Conservation (phyloP, 1,140 invertebrate genomes). For the Drosophila obscura region DNA sequence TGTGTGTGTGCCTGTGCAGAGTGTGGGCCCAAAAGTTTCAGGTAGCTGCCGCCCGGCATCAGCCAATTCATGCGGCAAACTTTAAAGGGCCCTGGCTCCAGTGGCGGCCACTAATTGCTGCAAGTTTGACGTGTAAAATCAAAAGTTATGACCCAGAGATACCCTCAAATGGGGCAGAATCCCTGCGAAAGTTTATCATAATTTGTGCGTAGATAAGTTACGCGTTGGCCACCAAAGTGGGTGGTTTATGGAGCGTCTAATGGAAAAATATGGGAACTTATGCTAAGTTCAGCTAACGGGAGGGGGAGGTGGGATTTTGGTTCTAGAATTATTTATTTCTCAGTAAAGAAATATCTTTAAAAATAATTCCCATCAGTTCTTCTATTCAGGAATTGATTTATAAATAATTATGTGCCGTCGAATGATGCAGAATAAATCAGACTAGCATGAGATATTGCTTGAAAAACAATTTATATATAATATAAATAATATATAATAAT, state of each 20-base stretch:
- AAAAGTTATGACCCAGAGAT: slow-evolving; percentile 45
- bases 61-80: slow-evolving; percentile 44
- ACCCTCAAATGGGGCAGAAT: slow-evolving; percentile 13
- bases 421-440: too few relatives aligned
- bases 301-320: too few relatives aligned
- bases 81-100: slow-evolving; percentile 29
- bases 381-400: too few relatives aligned
- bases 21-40: slow-evolving; percentile 17
- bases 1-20: background rate
- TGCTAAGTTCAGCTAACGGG: too few relatives aligned
- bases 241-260: background rate
- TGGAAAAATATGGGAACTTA: too few relatives aligned
- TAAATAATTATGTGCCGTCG: too few relatives aligned
- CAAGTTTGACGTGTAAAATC: slow-evolving; percentile 49
- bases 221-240: background rate
- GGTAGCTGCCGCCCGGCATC: slow-evolving; percentile 22
- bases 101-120: slow-evolving; percentile 37
- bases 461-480: too few relatives aligned
- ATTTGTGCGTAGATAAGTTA: background rate
- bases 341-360: too few relatives aligned
- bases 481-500: too few relatives aligned
- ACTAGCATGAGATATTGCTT: too few relatives aligned
- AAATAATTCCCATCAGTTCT: too few relatives aligned
- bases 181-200: slow-evolving; percentile 3
- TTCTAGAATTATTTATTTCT: too few relatives aligned